Base-by-base conservation (phyloP, 2,888 invertebrate genomes). In the Dryobotodes eremita region DNA sequence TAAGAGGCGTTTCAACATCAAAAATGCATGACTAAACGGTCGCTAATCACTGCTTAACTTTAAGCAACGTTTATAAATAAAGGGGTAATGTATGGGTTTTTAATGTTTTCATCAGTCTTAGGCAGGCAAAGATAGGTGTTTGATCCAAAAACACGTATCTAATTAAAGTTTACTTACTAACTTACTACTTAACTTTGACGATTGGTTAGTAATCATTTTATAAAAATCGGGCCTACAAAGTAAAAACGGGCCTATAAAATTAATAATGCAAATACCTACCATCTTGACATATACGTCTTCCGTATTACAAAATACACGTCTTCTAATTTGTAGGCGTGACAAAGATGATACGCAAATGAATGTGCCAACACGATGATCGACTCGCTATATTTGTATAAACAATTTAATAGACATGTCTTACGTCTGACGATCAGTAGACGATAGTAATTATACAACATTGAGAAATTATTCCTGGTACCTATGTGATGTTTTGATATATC, bases 381-480 rank as follows among this genome's bases (percentile, higher is more conserved):
- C 55, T 65, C 61, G 62, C 57, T 36, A 70, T 86, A 76, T 87
- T 83, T 87, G 71, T 74, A 75, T 66, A 79, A 87, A 85, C 72
- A 79, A 87, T 87, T 75, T 81, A 70, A 48, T 59, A 69, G 59
- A 72, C 64, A 77, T 46, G 80, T 42, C 26, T 71, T 53, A 75
- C 61, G n/a, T 64, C 31, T 55, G 31, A 55, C 23, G 59, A 23
- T 59, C 69, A 36, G 26, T 53, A 46, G 36, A 61, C 31, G 10
- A 48, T 65, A n/a, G 55, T 73, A 55, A 84, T 84, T 72, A 76
- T 62, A 61, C 42, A 77, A 84, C 42, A 64, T 65, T 72, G 69
- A 48, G 68, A 61, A 71, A 71, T 65, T 2, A 62, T 61, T 61
- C 48, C 55, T 1, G n/a, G 53, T 59, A n/a, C n/a, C n/a, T n/a